Conservation (phyloP, 2,797 vertebrate genomes). For the Pseudotriccus pelzelni region DNA sequence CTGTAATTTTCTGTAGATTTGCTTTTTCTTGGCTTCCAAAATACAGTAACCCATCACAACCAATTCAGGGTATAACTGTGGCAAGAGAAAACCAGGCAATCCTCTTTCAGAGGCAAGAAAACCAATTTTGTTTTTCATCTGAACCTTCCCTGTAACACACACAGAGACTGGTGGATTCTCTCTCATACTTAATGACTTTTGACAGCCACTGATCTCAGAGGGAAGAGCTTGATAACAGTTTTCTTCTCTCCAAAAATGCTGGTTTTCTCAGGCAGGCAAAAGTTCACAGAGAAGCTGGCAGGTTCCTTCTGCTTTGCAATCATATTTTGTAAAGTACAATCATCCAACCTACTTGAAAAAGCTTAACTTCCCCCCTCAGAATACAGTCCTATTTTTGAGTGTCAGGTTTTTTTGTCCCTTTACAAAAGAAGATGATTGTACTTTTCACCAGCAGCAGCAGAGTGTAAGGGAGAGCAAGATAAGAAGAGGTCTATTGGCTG, state of each 20-base stretch:
- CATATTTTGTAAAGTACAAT: slow-evolving; percentile 49
- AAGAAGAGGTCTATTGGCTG: slow-evolving; percentile 8
- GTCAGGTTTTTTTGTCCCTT: background rate
- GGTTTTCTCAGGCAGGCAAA: slow-evolving; percentile 35
- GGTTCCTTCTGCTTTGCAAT: background rate
- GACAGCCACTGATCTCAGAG: slow-evolving; percentile 61
- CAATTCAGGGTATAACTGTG: slow-evolving; percentile 41
- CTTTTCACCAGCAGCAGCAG: background rate
- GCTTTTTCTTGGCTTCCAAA: slow-evolving; percentile 72
- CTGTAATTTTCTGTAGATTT: slow-evolving; percentile 77
- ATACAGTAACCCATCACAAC: slow-evolving; percentile 51
- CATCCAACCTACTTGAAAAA: background rate
- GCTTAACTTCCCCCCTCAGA: background rate
- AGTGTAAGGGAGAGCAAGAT: background rate
- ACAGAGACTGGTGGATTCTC: slow-evolving; percentile 68
- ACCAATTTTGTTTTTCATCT: slow-evolving; percentile 61
- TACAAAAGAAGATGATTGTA: background rate
- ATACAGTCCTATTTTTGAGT: background rate
- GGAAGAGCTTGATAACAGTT: slow-evolving; percentile 65
- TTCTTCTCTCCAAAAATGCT: slow-evolving; percentile 1
- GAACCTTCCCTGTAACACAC: slow-evolving; percentile 45
- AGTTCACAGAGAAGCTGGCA: slow-evolving; percentile 10
- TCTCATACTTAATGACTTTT: slow-evolving; percentile 72
- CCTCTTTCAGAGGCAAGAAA: slow-evolving; percentile 41
- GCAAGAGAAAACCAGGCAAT: background rate